Conservation (phyloP, 2,797 vertebrate species). For the Pelochelys cantorii region DNA sequence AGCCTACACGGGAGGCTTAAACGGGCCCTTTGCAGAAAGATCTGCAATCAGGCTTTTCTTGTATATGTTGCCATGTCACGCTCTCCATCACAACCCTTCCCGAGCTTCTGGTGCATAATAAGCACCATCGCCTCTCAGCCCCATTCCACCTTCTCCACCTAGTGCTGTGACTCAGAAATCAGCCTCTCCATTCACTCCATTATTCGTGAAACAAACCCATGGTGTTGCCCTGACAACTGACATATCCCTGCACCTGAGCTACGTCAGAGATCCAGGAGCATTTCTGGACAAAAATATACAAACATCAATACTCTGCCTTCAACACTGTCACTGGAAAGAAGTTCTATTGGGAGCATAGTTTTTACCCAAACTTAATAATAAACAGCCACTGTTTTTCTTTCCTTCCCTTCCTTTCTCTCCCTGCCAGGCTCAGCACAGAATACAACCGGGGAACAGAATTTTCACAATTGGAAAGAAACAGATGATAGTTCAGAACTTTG, state of each 20-base stretch:
- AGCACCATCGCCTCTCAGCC: neutral
- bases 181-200: slow-evolving; percentile 11
- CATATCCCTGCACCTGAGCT: slow-evolving; percentile 24
- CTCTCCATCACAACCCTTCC: neutral
- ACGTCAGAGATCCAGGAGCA: slow-evolving; percentile 13
- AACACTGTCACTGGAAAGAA: too few relatives aligned
- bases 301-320: slow-evolving; percentile 23
- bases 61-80: neutral
- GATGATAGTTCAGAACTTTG: neutral
- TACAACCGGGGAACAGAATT: fast-evolving
- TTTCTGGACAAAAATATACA: slow-evolving; percentile 37
- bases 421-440: neutral
- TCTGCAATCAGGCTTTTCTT: neutral
- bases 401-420: neutral
- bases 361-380: neutral
- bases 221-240: slow-evolving; percentile 56
- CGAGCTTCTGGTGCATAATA: too few relatives aligned
- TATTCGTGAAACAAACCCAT: slow-evolving; percentile 36
- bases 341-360: fast-evolving
- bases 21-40: neutral
- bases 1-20: neutral
- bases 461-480: neutral
- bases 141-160: neutral
- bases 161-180: neutral
- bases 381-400: neutral